phyloP scores from a whole-genome alignment of 2,888 invertebrate genomes.

The Esperia sulphurella region DNA sequence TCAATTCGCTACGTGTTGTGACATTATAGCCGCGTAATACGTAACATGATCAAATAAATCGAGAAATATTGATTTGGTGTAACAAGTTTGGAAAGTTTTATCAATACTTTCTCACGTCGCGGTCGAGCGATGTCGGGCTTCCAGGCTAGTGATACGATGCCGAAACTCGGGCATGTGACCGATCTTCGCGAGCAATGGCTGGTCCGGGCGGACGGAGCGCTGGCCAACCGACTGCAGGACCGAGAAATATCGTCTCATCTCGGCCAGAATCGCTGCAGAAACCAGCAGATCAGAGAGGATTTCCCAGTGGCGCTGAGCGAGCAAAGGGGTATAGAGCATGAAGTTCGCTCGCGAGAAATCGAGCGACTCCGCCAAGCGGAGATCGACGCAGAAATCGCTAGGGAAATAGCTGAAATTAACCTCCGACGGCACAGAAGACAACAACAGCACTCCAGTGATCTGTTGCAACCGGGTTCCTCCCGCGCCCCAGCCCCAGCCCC shows the following conservation, averaged over 20 bases:
- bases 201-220: conserved; percentile 67
- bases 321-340: conserved; percentile 64
- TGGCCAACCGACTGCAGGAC: conserved; percentile 70
- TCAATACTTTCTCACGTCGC: conserved; percentile 30
- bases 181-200: conserved; percentile 73
- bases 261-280: conserved; percentile 67
- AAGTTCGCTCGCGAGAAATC: conserved; percentile 51
- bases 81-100: conserved; percentile 23
- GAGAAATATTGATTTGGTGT: not conserved
- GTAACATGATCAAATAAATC: conserved; percentile 1
- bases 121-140: conserved; percentile 56
- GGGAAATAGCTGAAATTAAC: conserved; percentile 71
- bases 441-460: conserved; percentile 43
- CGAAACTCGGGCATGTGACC: conserved; percentile 69
- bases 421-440: conserved; percentile 48
- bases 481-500: conserved; percentile 41
- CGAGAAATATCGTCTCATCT: conserved; percentile 71
- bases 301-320: conserved; percentile 69
- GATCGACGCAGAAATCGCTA: conserved; percentile 68
- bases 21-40: conserved; percentile 29
- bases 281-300: conserved; percentile 73
- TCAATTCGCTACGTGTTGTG: conserved; percentile 29
- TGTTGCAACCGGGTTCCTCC: conserved; percentile 53
- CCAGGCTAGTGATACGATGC: conserved; percentile 67
- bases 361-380: conserved; percentile 64